Base-by-base conservation (phyloP, 1,140 invertebrate species). In the Lasaia peninsularis region DNA sequence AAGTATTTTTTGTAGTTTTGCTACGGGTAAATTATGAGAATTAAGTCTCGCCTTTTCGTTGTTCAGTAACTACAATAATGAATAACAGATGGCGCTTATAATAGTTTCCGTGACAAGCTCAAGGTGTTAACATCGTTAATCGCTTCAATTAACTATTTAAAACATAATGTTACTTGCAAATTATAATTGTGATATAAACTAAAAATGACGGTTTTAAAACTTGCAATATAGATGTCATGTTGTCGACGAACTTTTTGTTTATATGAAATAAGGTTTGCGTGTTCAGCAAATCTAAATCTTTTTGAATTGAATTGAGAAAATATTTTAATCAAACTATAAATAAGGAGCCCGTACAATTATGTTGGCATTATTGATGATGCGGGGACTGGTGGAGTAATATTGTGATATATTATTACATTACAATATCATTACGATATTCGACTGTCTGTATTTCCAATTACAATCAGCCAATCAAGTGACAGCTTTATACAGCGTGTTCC, bases 321-420 rank as follows among this genome's bases (percentile, higher is more conserved):
- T 40, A 62, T 65, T 65, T 65, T 56, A 59, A 56, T 56, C 52
- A 62, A 58, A 63, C 49, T 37, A 52, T 52, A 52, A 52, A 52
- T 52, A 52, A 52, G 49, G 18, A 51, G 24, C 31, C 16, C 8
- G 24, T 14, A 52, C 50, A 52, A 51, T 51, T 51, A 28, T 21
- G 24, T 24, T 20, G 52, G 11, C 53, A 55, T 55, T 44, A 55
- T 28, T 55, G 21, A 55, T 37, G 35, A 24, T 8, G 12, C n/a
- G 50, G n/a, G 24, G 14, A 52, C n/a, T 34, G 20, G 12, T 48
- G 44, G 24, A n/a, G 32, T 44, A 44, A 44, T 56, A 49, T 49
- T 33, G 49, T 66, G 57, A 60, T 64, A 58, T 68, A 74, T 66
- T 60, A 63, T 62, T 66, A 60, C 54, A 72, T 75, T 75, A 72